phyloP scores from a whole-genome alignment of 2,113 vertebrate genomes.

The Lampris incognitus region DNA sequence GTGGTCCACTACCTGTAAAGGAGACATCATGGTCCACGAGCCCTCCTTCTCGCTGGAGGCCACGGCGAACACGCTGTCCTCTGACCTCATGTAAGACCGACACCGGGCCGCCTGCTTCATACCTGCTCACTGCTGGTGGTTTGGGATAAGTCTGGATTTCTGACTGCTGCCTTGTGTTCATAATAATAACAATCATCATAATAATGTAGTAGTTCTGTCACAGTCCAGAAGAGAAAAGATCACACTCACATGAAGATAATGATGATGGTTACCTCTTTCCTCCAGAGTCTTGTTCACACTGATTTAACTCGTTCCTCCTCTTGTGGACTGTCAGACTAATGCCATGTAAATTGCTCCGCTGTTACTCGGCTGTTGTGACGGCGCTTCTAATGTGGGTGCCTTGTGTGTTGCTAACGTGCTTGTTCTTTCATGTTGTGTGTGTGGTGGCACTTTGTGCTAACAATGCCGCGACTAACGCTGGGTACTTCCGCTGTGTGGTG shows the following conservation, averaged over 20 bases:
- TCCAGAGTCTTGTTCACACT: not conserved
- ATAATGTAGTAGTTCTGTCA: not conserved
- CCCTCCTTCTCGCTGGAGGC: slow-evolving; percentile 88
- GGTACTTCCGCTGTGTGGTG: slow-evolving; percentile 66
- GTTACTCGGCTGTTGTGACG: slow-evolving; percentile 33
- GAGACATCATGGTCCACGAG: slow-evolving; percentile 95
- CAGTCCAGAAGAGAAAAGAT: too few relatives aligned
- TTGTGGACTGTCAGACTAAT: not conserved
- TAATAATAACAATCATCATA: too few relatives aligned
- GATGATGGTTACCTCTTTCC: too few relatives aligned
- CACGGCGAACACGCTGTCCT: slow-evolving; percentile 77
- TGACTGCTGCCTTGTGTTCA: not conserved
- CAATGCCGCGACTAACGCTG: slow-evolving; percentile 39
- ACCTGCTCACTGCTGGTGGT: not conserved
- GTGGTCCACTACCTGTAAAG: slow-evolving; percentile 95
- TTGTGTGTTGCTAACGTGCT: slow-evolving; percentile 1
- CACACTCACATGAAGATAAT: too few relatives aligned
- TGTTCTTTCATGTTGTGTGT: not conserved
- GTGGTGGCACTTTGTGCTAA: slow-evolving; percentile 8
- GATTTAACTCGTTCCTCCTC: not conserved
- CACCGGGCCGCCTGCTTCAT: slow-evolving; percentile 10
- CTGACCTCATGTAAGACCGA: slow-evolving; percentile 92
- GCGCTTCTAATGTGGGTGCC: not conserved
- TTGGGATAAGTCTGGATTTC: not conserved
- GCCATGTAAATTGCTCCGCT: not conserved